A percentile compares a stretch with the other conserved stretches of the same genome.
phyloP scores from a whole-genome alignment of 2,797 vertebrate species.

The Syngnathus rostellatus region DNA sequence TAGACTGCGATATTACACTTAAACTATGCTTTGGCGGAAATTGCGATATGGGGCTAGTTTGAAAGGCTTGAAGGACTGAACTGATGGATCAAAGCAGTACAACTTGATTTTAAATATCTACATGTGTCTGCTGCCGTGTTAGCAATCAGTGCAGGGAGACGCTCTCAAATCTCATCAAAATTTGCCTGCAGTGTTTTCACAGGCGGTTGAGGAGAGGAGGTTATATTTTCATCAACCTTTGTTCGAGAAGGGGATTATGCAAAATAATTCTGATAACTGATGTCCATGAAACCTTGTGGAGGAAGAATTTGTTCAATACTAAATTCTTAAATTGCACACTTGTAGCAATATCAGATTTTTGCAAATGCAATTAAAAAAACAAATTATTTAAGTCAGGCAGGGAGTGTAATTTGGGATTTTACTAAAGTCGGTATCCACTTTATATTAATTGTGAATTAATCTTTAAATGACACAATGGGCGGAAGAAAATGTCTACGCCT shows the following conservation, averaged over 20 bases:
- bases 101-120: conserved; percentile 53
- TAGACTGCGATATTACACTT: neutral
- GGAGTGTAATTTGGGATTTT: neutral
- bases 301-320: neutral
- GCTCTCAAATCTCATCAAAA: conserved; percentile 11
- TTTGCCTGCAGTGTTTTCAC: conserved; percentile 50
- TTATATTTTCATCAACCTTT: conserved; percentile 27
- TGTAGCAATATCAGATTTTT: neutral
- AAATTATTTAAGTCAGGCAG: neutral
- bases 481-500: neutral
- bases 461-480: neutral
- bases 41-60: conserved; percentile 13
- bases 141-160: conserved; percentile 38
- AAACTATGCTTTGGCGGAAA: conserved; percentile 8
- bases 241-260: neutral
- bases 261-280: neutral
- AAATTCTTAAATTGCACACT: neutral
- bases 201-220: conserved; percentile 30
- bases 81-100: conserved; percentile 33
- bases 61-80: conserved; percentile 33
- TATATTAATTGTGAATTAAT: neutral
- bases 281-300: neutral
- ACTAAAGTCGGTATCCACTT: neutral
- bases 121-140: conserved; percentile 42
- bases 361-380: neutral